Percentiles rank a stretch among this genome's conserved stretches.
These are phyloP conservation scores for Spinus pinus DNA, from an alignment of 2,797 vertebrate species.

Conservation along the genomic window DNA sequence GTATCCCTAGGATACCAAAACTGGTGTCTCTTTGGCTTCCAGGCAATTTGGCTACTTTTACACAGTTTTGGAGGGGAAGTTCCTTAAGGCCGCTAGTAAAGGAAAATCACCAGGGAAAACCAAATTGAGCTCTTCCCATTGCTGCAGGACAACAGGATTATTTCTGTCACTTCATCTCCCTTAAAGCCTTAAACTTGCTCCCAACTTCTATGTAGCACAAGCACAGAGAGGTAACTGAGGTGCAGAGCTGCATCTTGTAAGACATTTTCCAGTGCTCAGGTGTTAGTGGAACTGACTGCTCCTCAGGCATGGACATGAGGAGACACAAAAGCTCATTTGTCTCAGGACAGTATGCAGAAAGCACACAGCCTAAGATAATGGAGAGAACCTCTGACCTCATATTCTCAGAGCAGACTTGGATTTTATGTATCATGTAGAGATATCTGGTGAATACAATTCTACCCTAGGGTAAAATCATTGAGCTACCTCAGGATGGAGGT, in stretches of 20 bases:
- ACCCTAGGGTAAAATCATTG: not conserved
- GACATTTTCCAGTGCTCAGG: not conserved
- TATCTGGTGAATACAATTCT: not conserved
- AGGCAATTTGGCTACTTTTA: not conserved
- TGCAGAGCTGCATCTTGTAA: not conserved
- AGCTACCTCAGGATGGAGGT: not conserved
- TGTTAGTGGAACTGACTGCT: not conserved
- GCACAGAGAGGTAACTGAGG: not conserved
- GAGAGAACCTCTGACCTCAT: not conserved
- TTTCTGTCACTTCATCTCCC: not conserved
- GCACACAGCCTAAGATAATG: not conserved
- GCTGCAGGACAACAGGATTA: not conserved
- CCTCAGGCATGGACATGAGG: not conserved
- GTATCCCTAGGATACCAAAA: not conserved
- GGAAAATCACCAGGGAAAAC: not conserved
- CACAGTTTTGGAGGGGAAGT: not conserved
- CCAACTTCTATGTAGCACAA: not conserved
- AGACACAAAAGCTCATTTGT: not conserved
- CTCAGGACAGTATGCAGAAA: not conserved
- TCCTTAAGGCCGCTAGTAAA: not conserved
- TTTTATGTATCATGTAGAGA: not conserved
- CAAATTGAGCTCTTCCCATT: not conserved
- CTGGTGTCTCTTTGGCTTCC: not conserved
- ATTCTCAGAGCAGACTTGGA: not conserved
- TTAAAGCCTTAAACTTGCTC: not conserved